phyloP scores from a whole-genome alignment of 2,888 invertebrate species.

The Rhimphoctona megacephalus region DNA sequence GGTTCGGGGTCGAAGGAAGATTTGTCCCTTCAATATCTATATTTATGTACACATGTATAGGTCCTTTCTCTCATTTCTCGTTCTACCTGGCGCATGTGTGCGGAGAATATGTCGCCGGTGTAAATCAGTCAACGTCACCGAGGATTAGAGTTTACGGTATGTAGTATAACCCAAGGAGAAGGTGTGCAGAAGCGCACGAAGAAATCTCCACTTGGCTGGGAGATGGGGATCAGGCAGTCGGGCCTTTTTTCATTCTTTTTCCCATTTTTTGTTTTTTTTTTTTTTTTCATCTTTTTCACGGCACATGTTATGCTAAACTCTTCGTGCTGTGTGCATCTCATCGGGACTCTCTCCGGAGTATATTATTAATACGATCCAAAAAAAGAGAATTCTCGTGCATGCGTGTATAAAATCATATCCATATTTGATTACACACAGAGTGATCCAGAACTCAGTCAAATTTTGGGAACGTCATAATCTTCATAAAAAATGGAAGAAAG shows the following conservation, averaged over 20 bases:
- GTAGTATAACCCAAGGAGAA: slow-evolving; percentile 51
- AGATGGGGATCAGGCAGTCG: slow-evolving; percentile 43
- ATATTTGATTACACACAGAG: no score
- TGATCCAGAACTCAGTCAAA: no score
- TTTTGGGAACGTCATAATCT: no score
- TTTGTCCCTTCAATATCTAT: slow-evolving; percentile 33
- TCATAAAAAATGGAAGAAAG: no score
- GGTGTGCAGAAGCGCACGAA: slow-evolving; percentile 51
- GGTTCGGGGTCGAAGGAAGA: slow-evolving; percentile 6
- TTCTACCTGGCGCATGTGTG: slow-evolving; percentile 30
- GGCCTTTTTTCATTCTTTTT: background rate
- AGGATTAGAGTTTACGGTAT: slow-evolving; percentile 80
- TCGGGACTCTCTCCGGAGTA: slow-evolving; percentile 26
- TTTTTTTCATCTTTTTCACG: slow-evolving; percentile 24
- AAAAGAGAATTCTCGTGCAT: no score
- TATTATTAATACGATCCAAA: slow-evolving; percentile 33
- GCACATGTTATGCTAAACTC: slow-evolving; percentile 42
- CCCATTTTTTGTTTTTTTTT: slow-evolving; percentile 18
- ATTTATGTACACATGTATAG: slow-evolving; percentile 3
- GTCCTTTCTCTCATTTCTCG: background rate
- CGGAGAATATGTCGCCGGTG: slow-evolving; percentile 78
- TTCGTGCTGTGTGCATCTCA: slow-evolving; percentile 18
- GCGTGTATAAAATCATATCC: no score
- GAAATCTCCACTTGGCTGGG: slow-evolving; percentile 26
- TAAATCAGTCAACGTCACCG: slow-evolving; percentile 83